A percentile compares a stretch with the other conserved stretches of the same genome.
These are phyloP conservation scores for Myotis pilosus DNA, from an alignment of 2,797 vertebrate species.

Conservation along the genomic window DNA sequence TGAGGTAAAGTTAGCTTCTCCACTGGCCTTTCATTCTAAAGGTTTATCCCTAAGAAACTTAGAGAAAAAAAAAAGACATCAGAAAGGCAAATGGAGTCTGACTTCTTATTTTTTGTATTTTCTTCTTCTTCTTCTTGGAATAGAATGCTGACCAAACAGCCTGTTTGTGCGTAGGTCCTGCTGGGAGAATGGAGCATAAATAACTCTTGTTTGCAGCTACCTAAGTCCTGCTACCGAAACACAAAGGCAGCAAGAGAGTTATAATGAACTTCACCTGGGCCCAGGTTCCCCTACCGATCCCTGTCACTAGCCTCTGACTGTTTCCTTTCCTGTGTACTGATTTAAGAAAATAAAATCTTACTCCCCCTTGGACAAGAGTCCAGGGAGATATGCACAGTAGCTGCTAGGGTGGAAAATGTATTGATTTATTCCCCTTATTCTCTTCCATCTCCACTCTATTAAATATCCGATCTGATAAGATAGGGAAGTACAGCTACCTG, in stretches of 20 bases:
- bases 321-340: neutral
- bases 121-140: neutral
- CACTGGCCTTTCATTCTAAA: constrained; percentile 47
- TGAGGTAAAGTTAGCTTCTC: constrained; percentile 67
- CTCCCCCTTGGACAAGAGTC: neutral
- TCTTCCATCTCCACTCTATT: neutral
- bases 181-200: constrained; percentile 50
- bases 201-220: constrained; percentile 47
- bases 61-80: neutral
- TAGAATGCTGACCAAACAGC: constrained; percentile 53
- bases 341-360: constrained; percentile 6
- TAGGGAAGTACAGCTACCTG: neutral
- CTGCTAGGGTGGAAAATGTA: neutral
- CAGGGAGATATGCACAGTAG: neutral
- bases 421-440: neutral
- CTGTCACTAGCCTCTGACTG: neutral
- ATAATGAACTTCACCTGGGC: constrained; percentile 53
- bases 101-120: neutral
- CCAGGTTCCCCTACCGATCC: neutral
- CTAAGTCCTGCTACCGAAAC: constrained; percentile 35
- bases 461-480: neutral
- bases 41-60: constrained; percentile 54
- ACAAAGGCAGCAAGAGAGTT: constrained; percentile 5
- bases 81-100: constrained; percentile 51
- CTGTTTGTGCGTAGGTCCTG: constrained; percentile 31